phyloP scores from a whole-genome alignment of 2,113 vertebrate genomes.

The Excalfactoria chinensis region DNA sequence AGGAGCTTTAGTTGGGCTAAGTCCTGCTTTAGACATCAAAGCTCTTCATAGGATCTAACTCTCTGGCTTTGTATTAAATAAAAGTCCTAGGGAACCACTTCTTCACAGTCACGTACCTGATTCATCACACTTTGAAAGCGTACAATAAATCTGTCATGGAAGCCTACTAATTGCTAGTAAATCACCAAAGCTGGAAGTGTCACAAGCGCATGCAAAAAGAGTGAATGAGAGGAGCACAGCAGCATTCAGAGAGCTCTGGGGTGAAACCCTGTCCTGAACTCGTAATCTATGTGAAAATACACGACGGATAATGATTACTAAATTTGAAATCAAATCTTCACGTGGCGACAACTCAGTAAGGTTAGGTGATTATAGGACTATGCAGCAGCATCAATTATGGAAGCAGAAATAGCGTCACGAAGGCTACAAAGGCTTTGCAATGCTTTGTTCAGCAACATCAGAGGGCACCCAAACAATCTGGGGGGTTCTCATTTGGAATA shows the following conservation, averaged over 20 bases:
- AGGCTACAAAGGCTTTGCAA: conserved; percentile 59
- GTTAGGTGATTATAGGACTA: conserved; percentile 72
- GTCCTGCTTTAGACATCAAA: conserved; percentile 15
- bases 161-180: conserved; percentile 68
- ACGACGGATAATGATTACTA: conserved; percentile 73
- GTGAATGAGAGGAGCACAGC: not conserved
- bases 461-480: conserved; percentile 41
- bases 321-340: conserved; percentile 75
- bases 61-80: not conserved
- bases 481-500: not conserved
- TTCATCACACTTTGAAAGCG: conserved; percentile 52
- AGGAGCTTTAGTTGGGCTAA: conserved; percentile 39
- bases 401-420: conserved; percentile 50
- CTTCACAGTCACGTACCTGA: not conserved
- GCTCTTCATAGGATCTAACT: not conserved
- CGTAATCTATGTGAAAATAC: conserved; percentile 72
- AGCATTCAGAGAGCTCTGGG: conserved; percentile 41
- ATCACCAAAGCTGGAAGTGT: conserved; percentile 60
- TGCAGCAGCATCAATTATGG: conserved; percentile 59
- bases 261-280: conserved; percentile 66
- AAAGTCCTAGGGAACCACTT: not conserved
- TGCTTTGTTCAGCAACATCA: conserved; percentile 41
- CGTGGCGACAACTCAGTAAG: conserved; percentile 65
- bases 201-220: conserved; percentile 28
- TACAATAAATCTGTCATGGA: conserved; percentile 64